These are phyloP conservation scores for Malacosoma neustria DNA, from an alignment of 2,888 invertebrate species.

Conservation along the genomic window DNA sequence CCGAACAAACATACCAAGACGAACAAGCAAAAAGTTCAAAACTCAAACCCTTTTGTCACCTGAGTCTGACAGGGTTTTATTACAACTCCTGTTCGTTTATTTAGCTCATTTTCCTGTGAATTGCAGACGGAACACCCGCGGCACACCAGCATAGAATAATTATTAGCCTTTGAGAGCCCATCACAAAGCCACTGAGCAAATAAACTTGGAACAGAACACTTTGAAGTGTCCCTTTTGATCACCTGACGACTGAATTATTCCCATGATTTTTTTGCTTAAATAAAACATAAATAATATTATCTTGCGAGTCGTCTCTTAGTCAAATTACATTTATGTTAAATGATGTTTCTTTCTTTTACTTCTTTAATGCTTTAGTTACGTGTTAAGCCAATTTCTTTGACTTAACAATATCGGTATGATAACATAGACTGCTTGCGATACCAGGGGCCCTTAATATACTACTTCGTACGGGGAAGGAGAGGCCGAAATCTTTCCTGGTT, in stretches of 20 bases:
- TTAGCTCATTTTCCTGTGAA: neutral
- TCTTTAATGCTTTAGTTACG: too few species aligned
- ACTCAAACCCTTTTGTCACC: neutral
- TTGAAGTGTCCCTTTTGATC: slow-evolving; percentile 2
- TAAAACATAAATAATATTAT: neutral
- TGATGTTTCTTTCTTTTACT: too few species aligned
- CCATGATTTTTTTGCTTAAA: neutral
- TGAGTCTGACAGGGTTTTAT: neutral
- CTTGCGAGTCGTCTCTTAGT: too few species aligned
- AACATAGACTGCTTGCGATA: too few species aligned
- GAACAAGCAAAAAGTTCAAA: too few species aligned
- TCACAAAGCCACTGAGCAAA: slow-evolving; percentile 5
- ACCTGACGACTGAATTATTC: slow-evolving; percentile 1
- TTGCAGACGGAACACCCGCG: neutral
- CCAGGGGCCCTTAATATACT: too few species aligned
- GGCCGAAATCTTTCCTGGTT: too few species aligned
- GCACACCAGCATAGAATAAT: neutral
- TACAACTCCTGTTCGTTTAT: neutral
- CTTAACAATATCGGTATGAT: too few species aligned
- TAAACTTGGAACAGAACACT: slow-evolving; percentile 4
- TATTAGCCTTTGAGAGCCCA: slow-evolving; percentile 3
- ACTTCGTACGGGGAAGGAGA: too few species aligned
- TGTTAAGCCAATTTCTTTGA: too few species aligned
- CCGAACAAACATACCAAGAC: too few species aligned
- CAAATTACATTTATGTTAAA: too few species aligned